Evolutionary conservation across 2,113 vertebrate species (phyloP).

Genomic region (Loxodonta africana): DNA sequence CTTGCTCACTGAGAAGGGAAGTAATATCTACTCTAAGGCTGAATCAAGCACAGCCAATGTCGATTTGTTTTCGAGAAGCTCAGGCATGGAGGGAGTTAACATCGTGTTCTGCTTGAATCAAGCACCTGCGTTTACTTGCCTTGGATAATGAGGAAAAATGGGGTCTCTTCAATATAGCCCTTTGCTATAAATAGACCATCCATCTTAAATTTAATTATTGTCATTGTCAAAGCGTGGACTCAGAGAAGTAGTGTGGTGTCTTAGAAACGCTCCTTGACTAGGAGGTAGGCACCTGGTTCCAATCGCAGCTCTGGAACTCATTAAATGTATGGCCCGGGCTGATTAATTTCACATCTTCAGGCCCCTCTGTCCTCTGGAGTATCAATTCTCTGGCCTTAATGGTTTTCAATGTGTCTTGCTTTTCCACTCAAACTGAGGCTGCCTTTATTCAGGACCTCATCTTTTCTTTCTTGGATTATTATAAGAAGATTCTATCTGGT

Average conservation of each 20-base stretch:
- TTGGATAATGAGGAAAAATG: conserved; percentile 77
- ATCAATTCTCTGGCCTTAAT: conserved; percentile 10
- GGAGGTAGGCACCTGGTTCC: not conserved
- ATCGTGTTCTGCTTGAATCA: conserved; percentile 65
- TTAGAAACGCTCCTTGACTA: not conserved
- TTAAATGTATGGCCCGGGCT: conserved; percentile 25
- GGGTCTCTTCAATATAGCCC: conserved; percentile 69
- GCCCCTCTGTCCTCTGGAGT: not conserved
- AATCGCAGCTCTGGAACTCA: not conserved
- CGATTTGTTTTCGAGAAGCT: conserved; percentile 60
- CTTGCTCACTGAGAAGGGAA: conserved; percentile 34
- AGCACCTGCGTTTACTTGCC: conserved; percentile 67
- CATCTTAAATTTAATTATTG: conserved; percentile 75
- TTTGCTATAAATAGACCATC: conserved; percentile 73
- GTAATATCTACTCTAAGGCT: conserved; percentile 39
- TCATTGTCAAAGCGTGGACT: conserved; percentile 61
- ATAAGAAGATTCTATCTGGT: not conserved
- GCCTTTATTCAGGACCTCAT: not conserved
- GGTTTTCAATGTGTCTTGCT: not conserved
- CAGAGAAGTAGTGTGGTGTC: not conserved
- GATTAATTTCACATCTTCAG: conserved; percentile 46
- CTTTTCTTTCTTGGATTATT: not conserved
- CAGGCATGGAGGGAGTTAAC: conserved; percentile 57
- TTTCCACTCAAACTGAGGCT: not conserved
- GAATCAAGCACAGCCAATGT: conserved; percentile 54